A percentile compares a stretch with the other conserved stretches of the same genome.
These are phyloP conservation scores for Microtus richardsoni DNA, from an alignment of 2,113 vertebrate genomes.

Conservation along the genomic window DNA sequence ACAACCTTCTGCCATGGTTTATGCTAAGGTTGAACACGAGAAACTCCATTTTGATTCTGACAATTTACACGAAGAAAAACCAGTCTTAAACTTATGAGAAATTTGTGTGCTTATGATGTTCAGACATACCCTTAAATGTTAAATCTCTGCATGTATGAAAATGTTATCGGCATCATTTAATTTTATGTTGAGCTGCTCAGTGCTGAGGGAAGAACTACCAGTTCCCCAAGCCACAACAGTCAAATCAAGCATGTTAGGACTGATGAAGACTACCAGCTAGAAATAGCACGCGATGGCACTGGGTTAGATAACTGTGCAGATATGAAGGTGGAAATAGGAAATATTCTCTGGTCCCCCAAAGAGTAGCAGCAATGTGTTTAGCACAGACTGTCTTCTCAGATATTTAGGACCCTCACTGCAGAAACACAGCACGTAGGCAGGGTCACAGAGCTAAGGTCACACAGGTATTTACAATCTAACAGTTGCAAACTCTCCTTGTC, in stretches of 20 bases:
- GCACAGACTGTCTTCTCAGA: constrained; percentile 11
- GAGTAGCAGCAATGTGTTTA: background rate
- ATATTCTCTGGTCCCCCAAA: constrained; percentile 14
- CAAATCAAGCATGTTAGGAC: background rate
- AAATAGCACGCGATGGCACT: background rate
- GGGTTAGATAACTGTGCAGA: background rate
- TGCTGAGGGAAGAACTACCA: background rate
- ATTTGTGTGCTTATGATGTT: background rate
- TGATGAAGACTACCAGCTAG: background rate
- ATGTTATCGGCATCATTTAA: constrained; percentile 1
- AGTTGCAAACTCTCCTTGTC: background rate
- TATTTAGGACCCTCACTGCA: background rate
- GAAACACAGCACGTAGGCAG: background rate
- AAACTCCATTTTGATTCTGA: background rate
- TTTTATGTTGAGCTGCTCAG: constrained; percentile 34
- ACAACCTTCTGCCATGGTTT: background rate
- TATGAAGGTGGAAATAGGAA: background rate
- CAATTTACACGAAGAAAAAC: background rate
- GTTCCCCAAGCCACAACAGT: background rate
- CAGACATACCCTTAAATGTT: background rate
- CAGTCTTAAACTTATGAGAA: background rate
- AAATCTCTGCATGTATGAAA: constrained; percentile 32
- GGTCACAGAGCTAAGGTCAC: background rate
- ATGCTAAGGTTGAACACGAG: background rate
- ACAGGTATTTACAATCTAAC: background rate